A percentile compares a stretch with the other conserved stretches of the same genome.
phyloP scores from a whole-genome alignment of 1,140 invertebrate species.

The Stenopsyche tienmushanensis region DNA sequence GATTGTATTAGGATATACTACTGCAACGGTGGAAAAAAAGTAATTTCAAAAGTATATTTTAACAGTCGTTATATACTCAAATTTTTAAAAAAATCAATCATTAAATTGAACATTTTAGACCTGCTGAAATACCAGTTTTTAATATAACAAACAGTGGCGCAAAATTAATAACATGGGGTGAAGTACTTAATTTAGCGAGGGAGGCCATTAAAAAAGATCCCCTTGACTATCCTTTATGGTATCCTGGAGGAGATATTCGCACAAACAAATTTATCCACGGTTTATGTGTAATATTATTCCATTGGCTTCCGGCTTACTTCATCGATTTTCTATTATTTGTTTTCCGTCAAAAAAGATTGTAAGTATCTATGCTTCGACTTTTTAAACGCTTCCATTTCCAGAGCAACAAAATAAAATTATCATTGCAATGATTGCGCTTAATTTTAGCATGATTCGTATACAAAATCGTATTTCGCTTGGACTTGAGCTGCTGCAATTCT shows the following conservation, averaged over 20 bases:
- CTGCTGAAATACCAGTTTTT: slow-evolving; percentile 66
- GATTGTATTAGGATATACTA: slow-evolving; percentile 62
- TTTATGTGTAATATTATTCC: slow-evolving; percentile 59
- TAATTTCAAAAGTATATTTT: not conserved
- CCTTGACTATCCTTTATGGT: slow-evolving; percentile 63
- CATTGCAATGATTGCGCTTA: slow-evolving; percentile 3
- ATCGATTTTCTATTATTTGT: slow-evolving; percentile 61
- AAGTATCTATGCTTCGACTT: slow-evolving; percentile 38
- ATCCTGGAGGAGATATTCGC: slow-evolving; percentile 63
- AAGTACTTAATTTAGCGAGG: slow-evolving; percentile 69
- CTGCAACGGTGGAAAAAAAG: not conserved
- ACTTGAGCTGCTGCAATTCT: slow-evolving; percentile 65
- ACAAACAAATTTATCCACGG: slow-evolving; percentile 57
- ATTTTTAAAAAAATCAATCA: not conserved
- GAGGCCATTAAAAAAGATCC: slow-evolving; percentile 49
- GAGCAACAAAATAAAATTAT: not conserved
- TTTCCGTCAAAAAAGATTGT: slow-evolving; percentile 65
- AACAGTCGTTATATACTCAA: not conserved
- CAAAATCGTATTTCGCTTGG: slow-evolving; percentile 57
- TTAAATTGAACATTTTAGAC: slow-evolving; percentile 48
- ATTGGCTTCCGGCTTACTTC: slow-evolving; percentile 63
- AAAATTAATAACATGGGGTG: slow-evolving; percentile 73
- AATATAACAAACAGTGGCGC: slow-evolving; percentile 71
- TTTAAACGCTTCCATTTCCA: not conserved
- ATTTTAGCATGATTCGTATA: slow-evolving; percentile 56